phyloP scores from a whole-genome alignment of 2,888 invertebrate genomes.

The Drosophila formosana region DNA sequence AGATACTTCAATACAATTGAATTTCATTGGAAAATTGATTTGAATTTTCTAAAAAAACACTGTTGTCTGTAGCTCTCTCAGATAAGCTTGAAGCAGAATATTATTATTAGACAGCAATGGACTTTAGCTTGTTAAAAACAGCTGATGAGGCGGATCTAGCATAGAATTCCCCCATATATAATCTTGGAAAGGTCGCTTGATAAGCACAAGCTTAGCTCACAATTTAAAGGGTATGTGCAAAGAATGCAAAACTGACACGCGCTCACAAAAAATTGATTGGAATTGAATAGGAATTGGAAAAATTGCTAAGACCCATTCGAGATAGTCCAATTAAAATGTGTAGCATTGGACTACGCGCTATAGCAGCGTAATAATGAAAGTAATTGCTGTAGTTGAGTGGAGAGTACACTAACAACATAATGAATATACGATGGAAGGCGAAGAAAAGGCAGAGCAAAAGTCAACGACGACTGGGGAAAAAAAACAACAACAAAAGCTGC shows the following conservation, averaged over 20 bases:
- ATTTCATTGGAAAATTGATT: background rate
- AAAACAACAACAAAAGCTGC: slow-evolving; percentile 49
- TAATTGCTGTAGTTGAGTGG: slow-evolving; percentile 34
- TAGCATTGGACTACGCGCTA: slow-evolving; percentile 7
- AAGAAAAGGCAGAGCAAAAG: slow-evolving; percentile 56
- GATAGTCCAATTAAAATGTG: slow-evolving; percentile 49
- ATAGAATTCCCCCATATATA: background rate
- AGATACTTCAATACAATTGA: background rate
- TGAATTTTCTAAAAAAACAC: background rate
- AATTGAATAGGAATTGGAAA: slow-evolving; percentile 27
- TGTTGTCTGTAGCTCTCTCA: too few species aligned
- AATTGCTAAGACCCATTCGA: slow-evolving; percentile 19
- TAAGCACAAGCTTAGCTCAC: background rate
- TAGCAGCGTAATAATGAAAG: slow-evolving; percentile 35
- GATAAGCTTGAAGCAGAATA: too few species aligned
- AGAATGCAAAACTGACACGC: slow-evolving; percentile 44
- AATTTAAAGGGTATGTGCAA: slow-evolving; percentile 11
- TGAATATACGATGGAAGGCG: slow-evolving; percentile 7
- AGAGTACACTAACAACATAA: slow-evolving; percentile 24
- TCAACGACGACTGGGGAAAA: slow-evolving; percentile 44
- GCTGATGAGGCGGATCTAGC: background rate
- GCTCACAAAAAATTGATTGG: slow-evolving; percentile 45
- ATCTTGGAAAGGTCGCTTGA: background rate
- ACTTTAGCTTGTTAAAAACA: background rate
- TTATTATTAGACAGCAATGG: background rate